phyloP scores from a whole-genome alignment of 2,888 invertebrate genomes.

The Parascotia fuliginaria region DNA sequence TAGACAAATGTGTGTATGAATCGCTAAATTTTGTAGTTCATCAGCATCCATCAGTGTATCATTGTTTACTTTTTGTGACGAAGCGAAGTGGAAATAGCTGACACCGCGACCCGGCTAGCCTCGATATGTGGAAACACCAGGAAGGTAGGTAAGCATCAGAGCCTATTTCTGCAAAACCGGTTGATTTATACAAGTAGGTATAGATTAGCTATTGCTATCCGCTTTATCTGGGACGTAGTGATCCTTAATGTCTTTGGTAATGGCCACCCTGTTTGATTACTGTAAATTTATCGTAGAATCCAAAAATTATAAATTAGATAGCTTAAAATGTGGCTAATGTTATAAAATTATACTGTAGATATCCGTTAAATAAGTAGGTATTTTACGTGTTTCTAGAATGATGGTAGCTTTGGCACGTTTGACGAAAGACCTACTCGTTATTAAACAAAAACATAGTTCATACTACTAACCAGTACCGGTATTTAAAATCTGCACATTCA shows the following conservation, averaged over 20 bases:
- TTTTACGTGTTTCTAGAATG: too few species aligned
- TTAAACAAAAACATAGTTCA: too few species aligned
- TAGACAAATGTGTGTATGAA: slow-evolving; percentile 12
- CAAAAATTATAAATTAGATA: too few species aligned
- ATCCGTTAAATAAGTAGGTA: too few species aligned
- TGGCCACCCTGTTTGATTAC: slow-evolving; percentile 5
- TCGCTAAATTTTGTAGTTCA: slow-evolving; percentile 29
- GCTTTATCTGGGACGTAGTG: slow-evolving; percentile 29
- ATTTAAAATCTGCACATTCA: too few species aligned
- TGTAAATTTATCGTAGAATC: too few species aligned
- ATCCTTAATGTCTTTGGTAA: slow-evolving; percentile 22
- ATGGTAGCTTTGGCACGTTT: too few species aligned
- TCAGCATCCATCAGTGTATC: slow-evolving; percentile 29
- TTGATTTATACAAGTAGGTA: slow-evolving; percentile 44
- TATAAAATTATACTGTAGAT: too few species aligned
- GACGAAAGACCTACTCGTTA: too few species aligned
- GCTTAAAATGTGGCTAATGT: background rate
- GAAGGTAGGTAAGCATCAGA: slow-evolving; percentile 49
- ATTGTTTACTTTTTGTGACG: slow-evolving; percentile 46
- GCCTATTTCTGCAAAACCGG: slow-evolving; percentile 50
- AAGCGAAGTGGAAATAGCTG: slow-evolving; percentile 56
- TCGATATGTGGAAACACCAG: slow-evolving; percentile 59
- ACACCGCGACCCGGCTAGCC: slow-evolving; percentile 50
- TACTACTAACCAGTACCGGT: too few species aligned
- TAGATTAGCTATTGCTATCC: slow-evolving; percentile 34